These are phyloP conservation scores for Haemorhous mexicanus DNA, from an alignment of 2,113 vertebrate genomes.

Conservation along the genomic window DNA sequence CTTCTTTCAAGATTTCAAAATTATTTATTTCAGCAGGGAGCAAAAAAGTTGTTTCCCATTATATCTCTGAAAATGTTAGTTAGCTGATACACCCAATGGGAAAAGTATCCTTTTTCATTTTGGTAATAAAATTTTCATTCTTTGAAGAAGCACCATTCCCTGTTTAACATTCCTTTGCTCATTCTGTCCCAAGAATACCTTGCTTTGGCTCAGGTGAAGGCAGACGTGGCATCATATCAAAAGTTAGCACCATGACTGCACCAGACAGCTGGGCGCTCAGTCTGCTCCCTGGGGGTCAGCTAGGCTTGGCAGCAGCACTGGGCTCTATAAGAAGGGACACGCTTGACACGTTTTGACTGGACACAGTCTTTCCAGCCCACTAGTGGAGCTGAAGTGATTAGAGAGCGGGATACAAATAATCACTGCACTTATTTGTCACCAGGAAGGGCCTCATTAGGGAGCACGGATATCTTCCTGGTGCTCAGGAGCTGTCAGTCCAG, in stretches of 20 bases:
- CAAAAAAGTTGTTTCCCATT: not conserved
- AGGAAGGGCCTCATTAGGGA: not conserved
- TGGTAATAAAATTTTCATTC: not conserved
- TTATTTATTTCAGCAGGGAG: not conserved
- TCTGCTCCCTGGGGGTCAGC: too few species aligned
- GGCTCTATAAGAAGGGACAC: not conserved
- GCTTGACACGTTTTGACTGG: not conserved
- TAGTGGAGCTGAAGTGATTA: not conserved
- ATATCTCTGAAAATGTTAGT: not conserved
- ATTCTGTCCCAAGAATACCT: not conserved
- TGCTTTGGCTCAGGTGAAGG: accelerated
- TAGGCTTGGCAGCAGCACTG: accelerated
- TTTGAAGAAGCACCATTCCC: not conserved
- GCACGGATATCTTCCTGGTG: not conserved
- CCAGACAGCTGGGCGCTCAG: accelerated
- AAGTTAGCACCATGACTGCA: accelerated
- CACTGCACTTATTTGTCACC: not conserved
- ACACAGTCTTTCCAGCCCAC: not conserved
- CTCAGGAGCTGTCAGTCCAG: not conserved
- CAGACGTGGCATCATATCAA: not conserved
- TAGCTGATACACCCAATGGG: not conserved
- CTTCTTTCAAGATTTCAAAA: not conserved
- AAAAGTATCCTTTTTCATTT: not conserved
- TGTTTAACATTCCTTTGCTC: too few species aligned
- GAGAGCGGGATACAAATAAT: not conserved